Conservation (phyloP, 2,113 vertebrate species). For the Cryptotis parvus region DNA sequence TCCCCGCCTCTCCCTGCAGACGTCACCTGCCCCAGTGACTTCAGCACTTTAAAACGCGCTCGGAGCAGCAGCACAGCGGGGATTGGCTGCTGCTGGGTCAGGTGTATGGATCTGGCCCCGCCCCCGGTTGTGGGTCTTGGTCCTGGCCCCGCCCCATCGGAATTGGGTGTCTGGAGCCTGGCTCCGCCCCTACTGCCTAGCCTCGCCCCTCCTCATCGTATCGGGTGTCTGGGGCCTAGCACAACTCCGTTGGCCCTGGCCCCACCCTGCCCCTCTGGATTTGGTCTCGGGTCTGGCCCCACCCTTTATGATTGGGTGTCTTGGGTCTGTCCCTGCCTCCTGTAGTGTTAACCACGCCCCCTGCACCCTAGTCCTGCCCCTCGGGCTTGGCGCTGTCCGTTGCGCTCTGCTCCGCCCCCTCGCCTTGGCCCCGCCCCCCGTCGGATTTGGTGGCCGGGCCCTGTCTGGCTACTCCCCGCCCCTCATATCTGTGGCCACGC, state of each 20-base stretch:
- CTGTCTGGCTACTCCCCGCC: not conserved
- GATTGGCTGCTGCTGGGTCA: conserved; percentile 56
- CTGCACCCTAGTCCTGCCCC: no score
- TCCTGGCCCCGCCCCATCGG: no score
- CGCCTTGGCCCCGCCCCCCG: no score
- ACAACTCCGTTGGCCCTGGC: conserved; percentile 47
- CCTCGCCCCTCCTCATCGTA: not conserved
- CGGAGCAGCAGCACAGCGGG: not conserved
- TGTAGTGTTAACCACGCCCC: no score
- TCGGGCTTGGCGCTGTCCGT: no score
- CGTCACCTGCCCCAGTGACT: conserved; percentile 21
- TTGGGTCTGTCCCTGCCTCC: no score
- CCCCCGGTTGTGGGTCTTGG: no score
- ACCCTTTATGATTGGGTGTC: no score
- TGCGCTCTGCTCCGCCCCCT: no score
- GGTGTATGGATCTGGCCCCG: not conserved
- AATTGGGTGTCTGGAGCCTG: no score
- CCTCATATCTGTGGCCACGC: conserved; percentile 8
- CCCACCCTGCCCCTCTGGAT: not conserved
- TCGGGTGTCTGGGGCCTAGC: conserved; percentile 36
- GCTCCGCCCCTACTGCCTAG: no score
- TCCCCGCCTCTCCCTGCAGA: not conserved
- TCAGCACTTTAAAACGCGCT: conserved; percentile 84
- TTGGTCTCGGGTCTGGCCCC: not conserved
- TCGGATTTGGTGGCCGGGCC: no score